Base-by-base conservation (phyloP, 1,140 invertebrate genomes). In the Trachymyrmex septentrionalis region DNA sequence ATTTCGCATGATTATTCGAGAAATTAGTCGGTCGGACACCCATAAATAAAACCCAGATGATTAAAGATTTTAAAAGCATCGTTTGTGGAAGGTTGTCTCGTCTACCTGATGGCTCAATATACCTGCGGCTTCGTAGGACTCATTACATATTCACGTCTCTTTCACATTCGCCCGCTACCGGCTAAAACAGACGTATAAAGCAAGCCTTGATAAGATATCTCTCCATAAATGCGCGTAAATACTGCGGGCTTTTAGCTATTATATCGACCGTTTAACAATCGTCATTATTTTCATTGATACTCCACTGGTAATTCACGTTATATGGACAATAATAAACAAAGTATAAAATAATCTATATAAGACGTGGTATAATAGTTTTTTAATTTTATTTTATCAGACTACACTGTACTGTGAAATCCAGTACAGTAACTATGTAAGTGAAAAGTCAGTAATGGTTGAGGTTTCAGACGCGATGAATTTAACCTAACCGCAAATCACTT, bases 71-170 rank as follows among this genome's bases (percentile, higher is more conserved):
- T 87, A 87, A 88, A 67, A 66, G 64, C 63, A 63, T 44, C 57
- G 21, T 53, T 61, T 82, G 66, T 69, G 69, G 71, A 87, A 63
- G 75, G 86, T 86, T 75, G 77, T 86, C 77, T 72, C 67, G 19
- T 86, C 86, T 78, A 77, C 77, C 72, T 86, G 89, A 91, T 90
- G 90, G 87, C 85, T 91, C 75, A 87, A 91, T 91, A 91, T 72
- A 88, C 77, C 57, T 73, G 78, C 59, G 30, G 73, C 9, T 64
- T 78, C 64, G 72, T 53, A 78, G 59, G 34, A 88, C 67, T 90
- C 87, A 88, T 91, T 91, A 91, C 44, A 86, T 87, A 91, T 91
- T 91, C 90, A 91, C 87, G 50, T 69, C 64, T 90, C 80, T 88
- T 82, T 88, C 67, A 63, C 48, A 55, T 86, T 69, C 10, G n/a